Conservation (phyloP, 2,797 vertebrate genomes). For the Otolemur crassicaudatus region DNA sequence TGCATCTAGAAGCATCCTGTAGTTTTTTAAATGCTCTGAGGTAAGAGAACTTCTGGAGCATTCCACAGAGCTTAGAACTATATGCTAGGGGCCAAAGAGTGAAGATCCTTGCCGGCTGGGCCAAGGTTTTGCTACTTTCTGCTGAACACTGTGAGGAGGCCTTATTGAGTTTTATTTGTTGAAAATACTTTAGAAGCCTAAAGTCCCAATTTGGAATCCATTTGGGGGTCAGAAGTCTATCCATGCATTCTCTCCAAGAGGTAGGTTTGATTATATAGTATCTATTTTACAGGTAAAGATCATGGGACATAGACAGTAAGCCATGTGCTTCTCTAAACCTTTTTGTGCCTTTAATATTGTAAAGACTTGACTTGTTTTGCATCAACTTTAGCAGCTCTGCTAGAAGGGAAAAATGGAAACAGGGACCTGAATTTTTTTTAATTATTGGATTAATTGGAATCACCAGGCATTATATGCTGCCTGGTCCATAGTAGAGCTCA, state of each 20-base stretch:
- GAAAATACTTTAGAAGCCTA: conserved; percentile 29
- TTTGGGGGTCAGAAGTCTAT: background rate
- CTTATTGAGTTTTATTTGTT: conserved; percentile 11
- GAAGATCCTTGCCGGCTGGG: background rate
- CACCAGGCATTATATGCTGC: background rate
- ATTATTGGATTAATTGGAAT: conserved; percentile 33
- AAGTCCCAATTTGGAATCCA: conserved; percentile 1
- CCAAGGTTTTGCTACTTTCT: background rate
- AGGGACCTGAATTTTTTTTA: conserved; percentile 21
- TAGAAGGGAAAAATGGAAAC: background rate
- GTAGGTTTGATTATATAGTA: background rate
- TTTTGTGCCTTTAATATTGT: background rate
- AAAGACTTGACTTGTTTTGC: background rate
- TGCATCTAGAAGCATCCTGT: background rate
- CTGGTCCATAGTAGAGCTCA: background rate
- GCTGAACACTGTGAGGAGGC: background rate
- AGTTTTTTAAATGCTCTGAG: background rate
- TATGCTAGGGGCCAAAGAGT: background rate
- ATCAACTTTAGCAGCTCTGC: background rate
- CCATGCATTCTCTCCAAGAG: background rate
- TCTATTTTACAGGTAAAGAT: background rate
- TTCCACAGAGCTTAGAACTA: background rate
- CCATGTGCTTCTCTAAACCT: background rate
- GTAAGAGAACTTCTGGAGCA: background rate
- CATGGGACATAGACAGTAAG: background rate